Base-by-base conservation (phyloP, 2,797 vertebrate species). In the Hybognathus amarus region DNA sequence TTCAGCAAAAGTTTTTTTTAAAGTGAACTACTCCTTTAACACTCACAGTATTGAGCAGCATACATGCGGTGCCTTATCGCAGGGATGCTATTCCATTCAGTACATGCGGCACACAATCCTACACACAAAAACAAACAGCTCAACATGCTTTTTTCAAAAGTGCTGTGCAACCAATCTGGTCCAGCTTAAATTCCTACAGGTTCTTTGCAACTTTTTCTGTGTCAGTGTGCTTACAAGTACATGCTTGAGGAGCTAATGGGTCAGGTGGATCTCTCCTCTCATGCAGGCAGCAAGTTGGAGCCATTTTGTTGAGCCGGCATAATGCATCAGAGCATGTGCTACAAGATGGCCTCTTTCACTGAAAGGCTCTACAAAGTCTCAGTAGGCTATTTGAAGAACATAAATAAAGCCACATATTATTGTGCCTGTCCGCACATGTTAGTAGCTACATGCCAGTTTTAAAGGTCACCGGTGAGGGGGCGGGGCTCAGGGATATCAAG, bases 401-500 rank as follows among this genome's bases (percentile, higher is more conserved):
- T 54, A 54, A 82, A 77, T 83, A 75, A 83, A 82, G 50, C 18
- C 36, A 54, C 33, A 45, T 61, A 82, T 82, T 74, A 50, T 56
- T 64, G 69, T 76, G 75, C 42, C 77, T 38, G 66, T 38, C 69
- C 38, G 73, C 10, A 77, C 47, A 59, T 54, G 54, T 50, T 54
- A 77, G n/a, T 52, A 77, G 85, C 86, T 85, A 68, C 90, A 90
- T 92, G 91, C 88, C 84, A 84, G 87, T 89, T 85, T 80, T 78
- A 90, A 93, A 92, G 91, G 92, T 92, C 92, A 90, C 18, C 83
- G 68, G 13, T 12, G 42, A 82, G 76, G 75, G 75, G 30, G 70
- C n/a, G 69, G 54, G 75, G 40, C 52, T 69, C 36, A 12, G 79
- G 61, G 77, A 71, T 45, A 75, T 73, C 47, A 80, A 18, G 45